These are phyloP conservation scores for Macrostomum lignano DNA, from an alignment of 1,140 invertebrate genomes.

Conservation along the genomic window DNA sequence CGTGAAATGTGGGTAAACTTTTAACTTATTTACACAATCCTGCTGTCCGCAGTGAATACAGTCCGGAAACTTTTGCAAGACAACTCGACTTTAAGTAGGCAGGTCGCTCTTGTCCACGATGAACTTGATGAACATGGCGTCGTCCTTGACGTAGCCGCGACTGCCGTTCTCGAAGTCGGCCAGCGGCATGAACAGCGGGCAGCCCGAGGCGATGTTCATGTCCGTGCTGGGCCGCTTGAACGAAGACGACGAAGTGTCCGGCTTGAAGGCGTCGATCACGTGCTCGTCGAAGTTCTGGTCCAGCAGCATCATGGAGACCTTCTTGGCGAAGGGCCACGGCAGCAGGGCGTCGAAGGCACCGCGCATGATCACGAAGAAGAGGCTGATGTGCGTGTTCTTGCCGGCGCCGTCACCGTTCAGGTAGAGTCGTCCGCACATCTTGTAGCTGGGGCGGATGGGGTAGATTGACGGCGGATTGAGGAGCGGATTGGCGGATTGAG, in stretches of 20 bases:
- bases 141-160: constrained; percentile 18
- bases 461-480: too few species aligned
- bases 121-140: constrained; percentile 20
- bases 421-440: constrained; percentile 7
- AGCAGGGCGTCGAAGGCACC: constrained; percentile 18
- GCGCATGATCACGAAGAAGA: constrained; percentile 8
- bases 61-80: too few species aligned
- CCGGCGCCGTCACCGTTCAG: constrained; percentile 8
- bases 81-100: constrained; percentile 2
- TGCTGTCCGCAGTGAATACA: too few species aligned
- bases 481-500: too few species aligned
- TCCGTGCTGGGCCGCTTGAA: constrained; percentile 10
- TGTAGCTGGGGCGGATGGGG: constrained; percentile 9
- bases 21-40: too few species aligned
- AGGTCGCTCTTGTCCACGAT: constrained; percentile 11
- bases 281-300: constrained; percentile 11
- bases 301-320: constrained; percentile 16
- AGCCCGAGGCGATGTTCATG: constrained; percentile 12
- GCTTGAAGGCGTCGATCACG: constrained; percentile 1
- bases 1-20: too few species aligned
- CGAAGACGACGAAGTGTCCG: constrained; percentile 2
- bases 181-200: constrained; percentile 8
- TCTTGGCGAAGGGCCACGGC: constrained; percentile 20
- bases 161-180: constrained; percentile 6
- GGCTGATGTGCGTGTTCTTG: constrained; percentile 5